phyloP scores from a whole-genome alignment of 2,888 invertebrate species.

The Odontocerum albicorne region DNA sequence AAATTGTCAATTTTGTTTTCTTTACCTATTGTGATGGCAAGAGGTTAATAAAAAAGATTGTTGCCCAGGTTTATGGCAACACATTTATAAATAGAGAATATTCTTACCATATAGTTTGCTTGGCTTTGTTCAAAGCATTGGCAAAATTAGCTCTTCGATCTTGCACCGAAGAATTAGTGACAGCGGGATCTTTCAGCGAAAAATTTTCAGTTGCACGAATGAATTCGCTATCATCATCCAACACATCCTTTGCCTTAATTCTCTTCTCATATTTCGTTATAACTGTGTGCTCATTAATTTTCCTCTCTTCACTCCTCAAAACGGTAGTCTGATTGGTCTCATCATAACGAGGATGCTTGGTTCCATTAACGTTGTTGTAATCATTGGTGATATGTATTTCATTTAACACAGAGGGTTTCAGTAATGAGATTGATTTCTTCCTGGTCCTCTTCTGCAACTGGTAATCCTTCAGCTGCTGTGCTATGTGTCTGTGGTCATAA shows the following conservation, averaged over 20 bases:
- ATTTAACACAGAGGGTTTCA: conserved; percentile 53
- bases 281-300: not conserved
- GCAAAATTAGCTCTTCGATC: conserved; percentile 51
- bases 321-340: conserved; percentile 45
- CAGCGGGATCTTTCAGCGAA: conserved; percentile 29
- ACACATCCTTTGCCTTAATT: conserved; percentile 23
- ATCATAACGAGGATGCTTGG: conserved; percentile 45
- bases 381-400: conserved; percentile 54
- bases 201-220: conserved; percentile 34
- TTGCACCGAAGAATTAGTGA: conserved; percentile 39
- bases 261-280: conserved; percentile 1
- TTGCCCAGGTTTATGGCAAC: too few species aligned
- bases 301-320: conserved; percentile 43
- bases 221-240: conserved; percentile 33
- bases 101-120: conserved; percentile 51
- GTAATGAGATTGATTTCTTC: conserved; percentile 47
- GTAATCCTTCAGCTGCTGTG: conserved; percentile 53
- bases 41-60: too few species aligned
- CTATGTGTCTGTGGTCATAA: conserved; percentile 51
- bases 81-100: too few species aligned
- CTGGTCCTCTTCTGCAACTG: conserved; percentile 48
- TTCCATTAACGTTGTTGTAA: conserved; percentile 44
- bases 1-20: too few species aligned
- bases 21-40: too few species aligned
- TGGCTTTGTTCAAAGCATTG: conserved; percentile 53